Evolutionary conservation across 2,113 vertebrate genomes (phyloP).

Genomic region (Paradoxurus hermaphroditus): DNA sequence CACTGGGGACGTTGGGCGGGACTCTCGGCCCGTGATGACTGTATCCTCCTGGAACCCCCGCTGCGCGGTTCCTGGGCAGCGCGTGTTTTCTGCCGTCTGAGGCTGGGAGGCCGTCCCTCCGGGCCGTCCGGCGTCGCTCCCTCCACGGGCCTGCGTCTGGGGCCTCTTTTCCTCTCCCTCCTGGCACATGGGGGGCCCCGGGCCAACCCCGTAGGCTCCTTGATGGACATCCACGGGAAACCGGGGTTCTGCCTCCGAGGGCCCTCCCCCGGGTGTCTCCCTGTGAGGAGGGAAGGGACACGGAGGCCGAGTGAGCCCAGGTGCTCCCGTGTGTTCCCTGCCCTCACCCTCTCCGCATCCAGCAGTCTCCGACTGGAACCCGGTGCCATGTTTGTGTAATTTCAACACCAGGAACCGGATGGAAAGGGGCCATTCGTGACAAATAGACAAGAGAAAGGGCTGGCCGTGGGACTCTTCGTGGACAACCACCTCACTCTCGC

Average conservation of each 20-base stretch:
- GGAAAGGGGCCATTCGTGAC: not conserved
- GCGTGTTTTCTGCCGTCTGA: not conserved
- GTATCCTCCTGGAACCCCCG: not conserved
- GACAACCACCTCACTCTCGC: not conserved
- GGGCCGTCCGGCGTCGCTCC: rapidly evolving
- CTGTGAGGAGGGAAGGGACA: not conserved
- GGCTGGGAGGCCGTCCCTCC: not conserved
- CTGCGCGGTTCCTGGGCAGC: not conserved
- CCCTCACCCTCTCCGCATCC: rapidly evolving
- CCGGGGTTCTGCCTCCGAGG: not conserved
- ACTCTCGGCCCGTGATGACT: not conserved
- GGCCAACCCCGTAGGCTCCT: too few relatives aligned
- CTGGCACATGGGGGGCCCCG: too few relatives aligned
- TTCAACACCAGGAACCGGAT: not conserved
- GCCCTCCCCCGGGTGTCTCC: not conserved
- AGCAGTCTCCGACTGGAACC: too few relatives aligned
- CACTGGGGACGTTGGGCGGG: rapidly evolving
- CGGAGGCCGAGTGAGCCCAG: not conserved
- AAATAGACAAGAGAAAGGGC: not conserved
- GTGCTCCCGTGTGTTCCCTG: not conserved
- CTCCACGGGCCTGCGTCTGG: not conserved
- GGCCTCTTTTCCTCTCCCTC: not conserved
- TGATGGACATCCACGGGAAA: not conserved
- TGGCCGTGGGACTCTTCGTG: not conserved
- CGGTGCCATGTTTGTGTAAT: not conserved